A percentile compares a stretch with the other conserved stretches of the same genome.
These are phyloP conservation scores for Bicyclus anynana DNA, from an alignment of 1,140 invertebrate species.

Conservation along the genomic window DNA sequence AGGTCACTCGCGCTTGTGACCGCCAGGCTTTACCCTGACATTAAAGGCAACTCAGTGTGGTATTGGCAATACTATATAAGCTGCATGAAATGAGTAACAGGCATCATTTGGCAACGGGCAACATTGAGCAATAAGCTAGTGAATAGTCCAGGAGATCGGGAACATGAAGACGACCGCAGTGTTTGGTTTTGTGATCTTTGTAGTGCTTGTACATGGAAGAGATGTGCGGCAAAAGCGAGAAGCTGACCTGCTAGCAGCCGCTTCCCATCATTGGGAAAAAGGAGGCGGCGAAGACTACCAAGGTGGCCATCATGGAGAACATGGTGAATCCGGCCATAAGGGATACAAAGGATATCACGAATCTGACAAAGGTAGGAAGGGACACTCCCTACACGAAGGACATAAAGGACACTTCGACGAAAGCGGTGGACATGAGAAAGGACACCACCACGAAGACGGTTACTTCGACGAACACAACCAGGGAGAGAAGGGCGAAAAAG, in stretches of 20 bases:
- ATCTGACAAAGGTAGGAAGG: constrained; percentile 82
- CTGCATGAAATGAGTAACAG: constrained; percentile 50
- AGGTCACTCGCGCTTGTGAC: constrained; percentile 52
- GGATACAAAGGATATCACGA: constrained; percentile 81
- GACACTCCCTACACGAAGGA: constrained; percentile 83
- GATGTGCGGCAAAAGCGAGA: constrained; percentile 54
- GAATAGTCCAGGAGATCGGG: constrained; percentile 40
- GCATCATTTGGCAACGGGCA: constrained; percentile 67
- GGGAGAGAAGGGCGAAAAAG: constrained; percentile 81
- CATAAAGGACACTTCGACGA: constrained; percentile 84
- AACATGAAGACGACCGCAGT: constrained; percentile 52
- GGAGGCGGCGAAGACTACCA: constrained; percentile 76
- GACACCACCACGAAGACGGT: constrained; percentile 85
- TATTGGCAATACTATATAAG: constrained; percentile 74
- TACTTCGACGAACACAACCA: constrained; percentile 85
- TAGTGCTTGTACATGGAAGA: constrained; percentile 42
- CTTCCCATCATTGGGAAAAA: constrained; percentile 78
- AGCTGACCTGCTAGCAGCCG: constrained; percentile 76
- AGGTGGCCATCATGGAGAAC: constrained; percentile 64
- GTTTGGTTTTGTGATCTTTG: constrained; percentile 39
- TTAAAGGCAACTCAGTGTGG: constrained; percentile 52
- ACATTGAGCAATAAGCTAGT: constrained; percentile 3
- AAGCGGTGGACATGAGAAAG: constrained; percentile 84
- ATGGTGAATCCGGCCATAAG: constrained; percentile 69
- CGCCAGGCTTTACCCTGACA: constrained; percentile 66